These are phyloP conservation scores for Pentalonia nigronervosa DNA, from an alignment of 1,140 invertebrate species.

Conservation along the genomic window DNA sequence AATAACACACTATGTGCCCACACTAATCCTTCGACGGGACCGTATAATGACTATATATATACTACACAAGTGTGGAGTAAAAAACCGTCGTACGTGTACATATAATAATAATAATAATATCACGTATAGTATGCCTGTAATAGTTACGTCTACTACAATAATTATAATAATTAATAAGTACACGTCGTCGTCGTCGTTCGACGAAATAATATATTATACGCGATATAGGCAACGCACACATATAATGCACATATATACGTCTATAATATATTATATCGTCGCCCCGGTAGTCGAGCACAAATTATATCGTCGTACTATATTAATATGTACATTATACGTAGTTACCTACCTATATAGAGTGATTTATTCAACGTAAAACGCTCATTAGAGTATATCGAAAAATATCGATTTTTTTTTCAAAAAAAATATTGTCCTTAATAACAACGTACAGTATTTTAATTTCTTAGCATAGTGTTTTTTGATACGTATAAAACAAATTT, in stretches of 20 bases:
- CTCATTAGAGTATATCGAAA: too few species aligned
- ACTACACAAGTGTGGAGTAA: not conserved
- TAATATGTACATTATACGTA: not conserved
- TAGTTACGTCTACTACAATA: not conserved
- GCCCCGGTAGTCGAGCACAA: not conserved
- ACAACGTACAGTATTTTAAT: too few species aligned
- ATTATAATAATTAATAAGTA: constrained; percentile 13
- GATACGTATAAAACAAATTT: too few species aligned
- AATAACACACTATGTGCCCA: not conserved
- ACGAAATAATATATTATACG: not conserved
- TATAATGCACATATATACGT: not conserved
- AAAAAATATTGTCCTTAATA: too few species aligned
- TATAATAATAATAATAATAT: not conserved
- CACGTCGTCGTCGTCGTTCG: not conserved
- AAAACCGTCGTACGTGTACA: not conserved
- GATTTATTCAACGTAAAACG: too few species aligned
- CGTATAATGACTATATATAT: not conserved
- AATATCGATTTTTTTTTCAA: too few species aligned
- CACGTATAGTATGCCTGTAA: not conserved
- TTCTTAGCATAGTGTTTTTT: too few species aligned
- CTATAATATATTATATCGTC: not conserved
- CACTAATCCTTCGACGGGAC: not conserved
- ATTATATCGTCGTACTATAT: not conserved
- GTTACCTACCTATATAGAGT: not conserved
- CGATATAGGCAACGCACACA: not conserved